Evolutionary conservation across 2,888 invertebrate genomes (phyloP).

Genomic region (Phyllotreta cruciferae): DNA sequence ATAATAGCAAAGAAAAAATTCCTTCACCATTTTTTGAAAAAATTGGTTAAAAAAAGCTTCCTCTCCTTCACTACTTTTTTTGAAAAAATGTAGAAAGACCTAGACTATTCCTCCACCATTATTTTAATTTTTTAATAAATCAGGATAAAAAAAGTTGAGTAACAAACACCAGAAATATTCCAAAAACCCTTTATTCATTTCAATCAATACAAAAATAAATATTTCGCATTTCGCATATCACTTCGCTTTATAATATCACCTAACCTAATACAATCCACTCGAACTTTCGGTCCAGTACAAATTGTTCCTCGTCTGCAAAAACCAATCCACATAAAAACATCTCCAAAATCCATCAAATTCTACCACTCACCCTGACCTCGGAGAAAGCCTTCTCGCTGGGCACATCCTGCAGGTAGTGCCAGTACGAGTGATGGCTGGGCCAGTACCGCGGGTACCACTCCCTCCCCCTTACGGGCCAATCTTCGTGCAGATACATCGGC

Average conservation of each 20-base stretch:
- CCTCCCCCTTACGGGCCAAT: conserved; percentile 46
- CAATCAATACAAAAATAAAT: not conserved
- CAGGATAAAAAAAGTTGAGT: no score
- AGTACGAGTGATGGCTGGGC: conserved; percentile 46
- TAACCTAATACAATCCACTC: conserved; percentile 8
- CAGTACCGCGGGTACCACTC: conserved; percentile 48
- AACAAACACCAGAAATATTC: no score
- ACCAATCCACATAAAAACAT: not conserved
- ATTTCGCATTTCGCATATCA: not conserved
- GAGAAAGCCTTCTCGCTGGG: conserved; percentile 46
- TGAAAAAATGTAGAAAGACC: no score
- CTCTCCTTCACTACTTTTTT: no score
- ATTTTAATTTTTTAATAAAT: no score
- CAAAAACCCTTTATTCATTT: no score
- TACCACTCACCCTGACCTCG: conserved; percentile 45
- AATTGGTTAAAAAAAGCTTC: no score
- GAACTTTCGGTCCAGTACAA: conserved; percentile 42
- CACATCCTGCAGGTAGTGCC: conserved; percentile 46
- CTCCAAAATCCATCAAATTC: not conserved
- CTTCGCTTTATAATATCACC: not conserved
- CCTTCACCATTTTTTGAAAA: no score
- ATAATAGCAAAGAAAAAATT: no score
- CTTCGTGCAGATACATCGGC: conserved; percentile 45
- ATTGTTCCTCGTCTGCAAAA: conserved; percentile 40
- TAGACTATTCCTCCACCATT: no score